Evolutionary conservation across 1,140 invertebrate genomes (phyloP).

Genomic region (Chlorops oryzae): DNA sequence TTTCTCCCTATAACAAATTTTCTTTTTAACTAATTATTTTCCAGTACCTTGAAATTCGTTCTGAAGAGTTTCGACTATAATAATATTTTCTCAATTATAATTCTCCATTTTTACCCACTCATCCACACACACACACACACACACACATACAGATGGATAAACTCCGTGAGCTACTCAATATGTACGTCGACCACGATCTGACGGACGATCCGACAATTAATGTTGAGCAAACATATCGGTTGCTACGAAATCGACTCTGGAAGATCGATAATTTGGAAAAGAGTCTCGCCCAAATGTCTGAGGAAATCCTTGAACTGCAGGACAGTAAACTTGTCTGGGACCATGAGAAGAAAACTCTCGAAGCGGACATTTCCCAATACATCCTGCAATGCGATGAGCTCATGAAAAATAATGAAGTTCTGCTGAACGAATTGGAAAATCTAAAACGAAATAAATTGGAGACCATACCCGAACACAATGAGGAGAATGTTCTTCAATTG

Average conservation of each 20-base stretch:
- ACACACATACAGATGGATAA: constrained; percentile 49
- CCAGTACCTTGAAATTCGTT: no score
- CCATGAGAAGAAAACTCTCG: constrained; percentile 54
- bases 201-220: constrained; percentile 24
- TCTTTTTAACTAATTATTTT: no score
- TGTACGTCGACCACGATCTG: constrained; percentile 26
- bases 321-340: constrained; percentile 31
- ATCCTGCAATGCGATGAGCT: constrained; percentile 59
- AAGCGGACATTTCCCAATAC: constrained; percentile 55
- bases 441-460: constrained; percentile 58
- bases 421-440: constrained; percentile 57
- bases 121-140: no score
- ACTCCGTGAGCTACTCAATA: constrained; percentile 22
- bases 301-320: constrained; percentile 35
- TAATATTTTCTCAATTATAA: no score
- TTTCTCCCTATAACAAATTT: no score
- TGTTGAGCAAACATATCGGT: constrained; percentile 43
- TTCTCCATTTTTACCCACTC: no score
- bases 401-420: constrained; percentile 61
- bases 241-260: constrained; percentile 40
- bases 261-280: constrained; percentile 42
- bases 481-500: constrained; percentile 56
- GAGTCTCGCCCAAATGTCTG: constrained; percentile 31
- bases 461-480: constrained; percentile 61
- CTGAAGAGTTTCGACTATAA: no score